A percentile compares a stretch with the other conserved stretches of the same genome.
These are phyloP conservation scores for Syrmaticus mikado DNA, from an alignment of 2,113 vertebrate species.

Conservation along the genomic window DNA sequence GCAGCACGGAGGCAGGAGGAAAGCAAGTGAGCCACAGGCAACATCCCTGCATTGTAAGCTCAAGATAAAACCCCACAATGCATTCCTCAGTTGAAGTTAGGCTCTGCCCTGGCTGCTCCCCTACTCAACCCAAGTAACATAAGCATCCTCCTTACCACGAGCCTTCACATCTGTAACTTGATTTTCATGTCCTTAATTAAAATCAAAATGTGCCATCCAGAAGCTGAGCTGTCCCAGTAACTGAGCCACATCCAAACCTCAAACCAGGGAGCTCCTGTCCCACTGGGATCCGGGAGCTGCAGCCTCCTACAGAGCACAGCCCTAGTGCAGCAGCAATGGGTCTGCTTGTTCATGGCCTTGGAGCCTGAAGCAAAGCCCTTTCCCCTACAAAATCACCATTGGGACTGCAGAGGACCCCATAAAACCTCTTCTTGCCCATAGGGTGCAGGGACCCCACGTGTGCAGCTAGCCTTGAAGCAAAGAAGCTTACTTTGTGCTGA, in stretches of 20 bases:
- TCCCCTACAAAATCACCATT: fast-evolving
- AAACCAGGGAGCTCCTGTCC: not conserved
- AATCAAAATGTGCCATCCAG: constrained; percentile 4
- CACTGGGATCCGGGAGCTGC: not conserved
- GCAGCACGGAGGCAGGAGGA: not conserved
- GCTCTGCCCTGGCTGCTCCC: not conserved
- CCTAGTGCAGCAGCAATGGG: not conserved
- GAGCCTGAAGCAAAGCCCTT: not conserved
- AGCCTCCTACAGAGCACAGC: fast-evolving
- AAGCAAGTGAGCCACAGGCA: constrained; percentile 16
- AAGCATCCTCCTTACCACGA: not conserved
- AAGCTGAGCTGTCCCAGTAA: not conserved
- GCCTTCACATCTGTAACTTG: not conserved
- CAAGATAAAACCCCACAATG: not conserved
- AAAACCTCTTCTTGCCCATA: fast-evolving
- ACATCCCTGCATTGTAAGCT: constrained; percentile 9
- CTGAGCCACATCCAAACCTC: constrained; percentile 3
- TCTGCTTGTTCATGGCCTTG: not conserved
- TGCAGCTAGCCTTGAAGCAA: not conserved
- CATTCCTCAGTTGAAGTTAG: not conserved
- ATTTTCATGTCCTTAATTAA: constrained; percentile 36
- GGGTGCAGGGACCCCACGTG: not conserved
- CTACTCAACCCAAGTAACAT: not conserved
- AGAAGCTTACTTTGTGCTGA: not conserved
- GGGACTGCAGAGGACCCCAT: not conserved